These are phyloP conservation scores for Brachyhypopomus gauderio DNA, from an alignment of 2,113 vertebrate genomes.

Conservation along the genomic window DNA sequence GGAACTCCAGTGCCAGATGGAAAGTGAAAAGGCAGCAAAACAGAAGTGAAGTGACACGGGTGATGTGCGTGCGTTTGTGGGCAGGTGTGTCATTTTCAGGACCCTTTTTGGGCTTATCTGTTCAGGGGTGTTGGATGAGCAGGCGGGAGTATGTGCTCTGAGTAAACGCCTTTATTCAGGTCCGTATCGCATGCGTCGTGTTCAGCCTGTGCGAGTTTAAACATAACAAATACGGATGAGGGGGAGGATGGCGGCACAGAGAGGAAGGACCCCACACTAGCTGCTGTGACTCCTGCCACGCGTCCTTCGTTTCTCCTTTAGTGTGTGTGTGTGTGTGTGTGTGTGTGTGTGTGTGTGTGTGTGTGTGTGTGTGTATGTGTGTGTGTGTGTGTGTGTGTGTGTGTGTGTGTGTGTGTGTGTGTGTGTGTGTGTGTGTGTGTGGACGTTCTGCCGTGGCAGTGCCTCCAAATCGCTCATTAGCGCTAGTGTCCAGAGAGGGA, in stretches of 20 bases:
- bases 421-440: background rate
- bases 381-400: background rate
- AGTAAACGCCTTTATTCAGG: constrained; percentile 61
- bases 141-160: constrained; percentile 62
- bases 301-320: constrained; percentile 39
- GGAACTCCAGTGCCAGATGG: constrained; percentile 18
- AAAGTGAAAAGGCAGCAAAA: background rate
- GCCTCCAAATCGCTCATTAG: constrained; percentile 49
- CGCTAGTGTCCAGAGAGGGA: constrained; percentile 37
- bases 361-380: background rate
- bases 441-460: background rate
- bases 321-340: background rate
- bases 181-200: constrained; percentile 66
- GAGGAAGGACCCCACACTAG: background rate
- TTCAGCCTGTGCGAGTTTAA: constrained; percentile 7
- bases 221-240: constrained; percentile 5
- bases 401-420: background rate
- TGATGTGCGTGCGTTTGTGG: background rate
- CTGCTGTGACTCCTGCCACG: constrained; percentile 33
- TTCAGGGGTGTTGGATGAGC: constrained; percentile 70
- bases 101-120: background rate
- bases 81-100: background rate
- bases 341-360: background rate
- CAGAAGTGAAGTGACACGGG: background rate
- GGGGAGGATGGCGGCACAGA: background rate